Evolutionary conservation across 2,888 invertebrate genomes (phyloP), one percentile per base, ranked within the genome.

Genomic region (Cistogaster globosa): DNA sequence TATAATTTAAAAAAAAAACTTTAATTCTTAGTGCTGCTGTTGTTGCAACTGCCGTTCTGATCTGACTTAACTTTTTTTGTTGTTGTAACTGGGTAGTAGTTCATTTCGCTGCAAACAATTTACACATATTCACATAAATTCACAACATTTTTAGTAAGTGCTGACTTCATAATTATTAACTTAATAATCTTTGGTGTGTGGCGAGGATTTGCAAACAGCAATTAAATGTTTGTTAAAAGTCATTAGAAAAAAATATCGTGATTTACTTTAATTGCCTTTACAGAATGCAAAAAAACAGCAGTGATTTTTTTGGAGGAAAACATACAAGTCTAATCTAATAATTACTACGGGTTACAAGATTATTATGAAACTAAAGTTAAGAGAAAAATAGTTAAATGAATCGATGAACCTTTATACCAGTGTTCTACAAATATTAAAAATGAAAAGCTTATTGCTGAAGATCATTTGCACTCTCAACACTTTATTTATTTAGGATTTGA

Each of bases 121-220:
- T 51, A 42, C 22, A 42, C 51, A 42, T 45, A 32, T 38, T 51
- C 26, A 42, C 62, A 78, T 78, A 78, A 69, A 78, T 69, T 71
- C 53, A 69, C 63, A 71, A 18, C 16, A 77, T 78, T 78, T n/a
- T 78, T 85, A 75, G 42, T 60, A 75, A 81, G 82, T 85, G 84
- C 84, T 85, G 84, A 85, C 84, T 85, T 85, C 69, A 78, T 85
- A 85, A 85, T 85, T 85, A 74, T 75, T 74, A 78, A 62, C 77
- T 69, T 78, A 65, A 69, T 57, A 38, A 57, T 53, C 74, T 55
- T 42, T 48, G 14, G 55, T 79, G 63, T 65, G 63, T 53, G 75
- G 12, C 57, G 51, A 69, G 38, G 82, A 26, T 36, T 69, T 75
- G 69, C 68, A 80, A 81, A 65, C 63, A 68, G 65, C 84, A 85